Evolutionary conservation across 1,140 invertebrate species (phyloP), one percentile per base, ranked within the genome.

Genomic region (Lepidurus couesii): DNA sequence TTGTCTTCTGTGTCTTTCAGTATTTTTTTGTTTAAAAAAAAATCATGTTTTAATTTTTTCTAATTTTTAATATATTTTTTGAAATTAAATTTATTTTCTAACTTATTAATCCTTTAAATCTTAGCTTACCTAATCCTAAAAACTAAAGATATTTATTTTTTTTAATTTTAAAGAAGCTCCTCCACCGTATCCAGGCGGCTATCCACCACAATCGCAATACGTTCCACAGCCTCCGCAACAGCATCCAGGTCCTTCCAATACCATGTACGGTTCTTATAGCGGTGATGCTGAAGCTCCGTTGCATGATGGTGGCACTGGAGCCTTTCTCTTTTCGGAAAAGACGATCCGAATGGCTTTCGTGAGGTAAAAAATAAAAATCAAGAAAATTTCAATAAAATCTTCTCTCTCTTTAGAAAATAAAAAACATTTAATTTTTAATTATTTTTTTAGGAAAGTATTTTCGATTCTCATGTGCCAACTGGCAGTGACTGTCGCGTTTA

Each of bases 401-500:
- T n/a, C n/a, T 26, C 26, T 26, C 34, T 73, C 6, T 24, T 73
- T 24, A 42, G 24, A 7, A 76, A 43, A 16, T 43, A 76, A 44
- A 16, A 10, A 75, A 13, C 42, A 34, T 75, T 1, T 7, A 44
- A 8, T 10, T 76, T 42, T 43, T 34, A 34, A 34, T 34, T 34
- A 4, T 34, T 43, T 80, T n/a, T 81, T 13, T 74, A 83, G 80
- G 75, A 89, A 89, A 82, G 88, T 89, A 0, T 89, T 89, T 83
- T 82, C 83, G 13, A 89, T 90, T 79, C 82, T 90, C 10, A 84
- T 85, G 81, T 81, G 84, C 44, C 89, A 90, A 82, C 82, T 90
- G 10, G 44, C 84, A 0, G 83, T 89, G n/a, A 89, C 89, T 8
- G 83, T 86, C 75, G 85, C 81, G 7, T 84, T 89, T 74, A 87